Conservation (phyloP, 2,888 invertebrate genomes). For the Tortricodes alternella region DNA sequence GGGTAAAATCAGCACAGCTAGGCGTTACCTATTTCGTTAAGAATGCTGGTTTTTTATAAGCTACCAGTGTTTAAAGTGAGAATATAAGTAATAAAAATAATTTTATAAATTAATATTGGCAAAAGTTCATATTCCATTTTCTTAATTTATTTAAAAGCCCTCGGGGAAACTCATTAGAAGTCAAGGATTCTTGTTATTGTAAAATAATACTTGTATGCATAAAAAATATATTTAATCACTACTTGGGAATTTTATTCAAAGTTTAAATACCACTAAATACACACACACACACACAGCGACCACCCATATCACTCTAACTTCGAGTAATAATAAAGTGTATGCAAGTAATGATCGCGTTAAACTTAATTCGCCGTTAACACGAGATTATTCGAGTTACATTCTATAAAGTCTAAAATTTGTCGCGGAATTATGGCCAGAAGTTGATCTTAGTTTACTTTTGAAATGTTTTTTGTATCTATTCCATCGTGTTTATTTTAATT, state of each 20-base stretch:
- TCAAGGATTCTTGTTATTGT: constrained; percentile 15
- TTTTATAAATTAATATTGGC: constrained; percentile 44
- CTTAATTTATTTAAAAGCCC: constrained; percentile 36
- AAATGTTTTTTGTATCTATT: too few species aligned
- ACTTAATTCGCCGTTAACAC: too few species aligned
- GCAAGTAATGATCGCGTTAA: too few species aligned
- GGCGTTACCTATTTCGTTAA: not conserved
- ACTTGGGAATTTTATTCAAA: constrained; percentile 2
- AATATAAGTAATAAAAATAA: constrained; percentile 50
- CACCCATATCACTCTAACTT: too few species aligned
- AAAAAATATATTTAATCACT: constrained; percentile 11
- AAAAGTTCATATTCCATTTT: constrained; percentile 38
- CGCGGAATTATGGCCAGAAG: too few species aligned
- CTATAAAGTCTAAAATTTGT: too few species aligned
- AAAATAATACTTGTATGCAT: constrained; percentile 12
- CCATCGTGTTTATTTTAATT: not conserved
- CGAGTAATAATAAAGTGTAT: too few species aligned
- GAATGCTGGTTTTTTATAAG: not conserved
- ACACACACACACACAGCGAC: too few species aligned
- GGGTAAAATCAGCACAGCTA: too few species aligned
- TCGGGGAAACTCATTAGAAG: constrained; percentile 26
- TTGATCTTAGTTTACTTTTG: too few species aligned
- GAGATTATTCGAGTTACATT: too few species aligned
- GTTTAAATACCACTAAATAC: too few species aligned
- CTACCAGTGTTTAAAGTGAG: constrained; percentile 48